phyloP scores from a whole-genome alignment of 64 coral and sea anemone genomes.

The Montipora foliosa region DNA sequence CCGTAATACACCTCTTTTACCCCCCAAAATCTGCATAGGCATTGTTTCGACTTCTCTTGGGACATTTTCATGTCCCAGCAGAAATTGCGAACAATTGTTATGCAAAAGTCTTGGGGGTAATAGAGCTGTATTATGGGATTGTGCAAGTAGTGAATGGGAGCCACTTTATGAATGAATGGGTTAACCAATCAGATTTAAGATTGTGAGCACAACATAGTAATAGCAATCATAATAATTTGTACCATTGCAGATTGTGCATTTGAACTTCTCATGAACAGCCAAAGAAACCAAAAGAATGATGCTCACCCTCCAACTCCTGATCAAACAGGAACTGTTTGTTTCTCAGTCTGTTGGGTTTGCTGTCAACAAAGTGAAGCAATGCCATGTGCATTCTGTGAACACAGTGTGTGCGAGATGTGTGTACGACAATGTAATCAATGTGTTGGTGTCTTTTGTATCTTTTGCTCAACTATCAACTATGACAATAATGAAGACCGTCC shows the following conservation, averaged over 20 bases:
- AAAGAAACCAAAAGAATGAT: conserved; percentile 44
- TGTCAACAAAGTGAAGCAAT: conserved; percentile 63
- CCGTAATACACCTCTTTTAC: too few relatives aligned
- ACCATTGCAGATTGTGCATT: conserved; percentile 68
- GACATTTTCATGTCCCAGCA: too few relatives aligned
- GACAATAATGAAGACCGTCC: conserved; percentile 79
- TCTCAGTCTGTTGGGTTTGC: conserved; percentile 84
- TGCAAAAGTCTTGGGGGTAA: too few relatives aligned
- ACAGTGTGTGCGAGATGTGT: conserved; percentile 89
- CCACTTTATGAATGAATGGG: too few relatives aligned
- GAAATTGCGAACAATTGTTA: too few relatives aligned
- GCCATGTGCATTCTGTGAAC: conserved; percentile 96
- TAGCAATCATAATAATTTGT: background rate
- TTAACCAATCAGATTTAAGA: too few relatives aligned
- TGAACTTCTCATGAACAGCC: conserved; percentile 79
- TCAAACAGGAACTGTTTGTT: conserved; percentile 11
- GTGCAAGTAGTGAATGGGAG: too few relatives aligned
- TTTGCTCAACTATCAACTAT: conserved; percentile 92
- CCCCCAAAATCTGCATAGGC: too few relatives aligned
- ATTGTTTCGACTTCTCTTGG: too few relatives aligned
- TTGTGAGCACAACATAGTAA: background rate
- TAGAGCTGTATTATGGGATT: too few relatives aligned
- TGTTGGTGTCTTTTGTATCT: conserved; percentile 88
- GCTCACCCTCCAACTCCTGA: background rate
- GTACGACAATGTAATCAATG: conserved; percentile 89